Conservation (phyloP, 2,113 vertebrate species). For the Thalassarche chlororhynchos region DNA sequence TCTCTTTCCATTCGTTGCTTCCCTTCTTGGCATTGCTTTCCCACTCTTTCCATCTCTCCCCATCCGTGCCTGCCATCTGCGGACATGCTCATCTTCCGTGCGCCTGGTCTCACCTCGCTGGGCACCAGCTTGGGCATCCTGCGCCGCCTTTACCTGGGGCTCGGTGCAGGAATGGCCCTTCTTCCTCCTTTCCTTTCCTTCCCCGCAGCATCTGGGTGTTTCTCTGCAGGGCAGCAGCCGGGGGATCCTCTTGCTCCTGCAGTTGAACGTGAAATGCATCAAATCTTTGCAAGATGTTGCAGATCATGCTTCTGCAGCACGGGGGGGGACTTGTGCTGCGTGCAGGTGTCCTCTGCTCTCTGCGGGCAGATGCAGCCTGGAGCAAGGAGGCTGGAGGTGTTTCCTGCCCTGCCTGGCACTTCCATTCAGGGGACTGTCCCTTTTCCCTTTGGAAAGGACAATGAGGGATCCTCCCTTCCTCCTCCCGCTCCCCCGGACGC, state of each 20-base stretch:
- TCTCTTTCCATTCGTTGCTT: neutral
- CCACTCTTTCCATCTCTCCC: neutral
- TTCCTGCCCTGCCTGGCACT: neutral
- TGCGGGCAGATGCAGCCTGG: neutral
- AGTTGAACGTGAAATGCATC: slow-evolving; percentile 65
- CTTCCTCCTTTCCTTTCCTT: neutral
- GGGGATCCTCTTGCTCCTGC: slow-evolving; percentile 50
- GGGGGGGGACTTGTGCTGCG: neutral
- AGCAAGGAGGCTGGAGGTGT: neutral
- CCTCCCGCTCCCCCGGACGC: neutral
- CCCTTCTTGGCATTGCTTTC: neutral
- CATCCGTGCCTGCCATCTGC: neutral
- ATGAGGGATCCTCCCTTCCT: slow-evolving; percentile 51
- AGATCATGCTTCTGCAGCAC: neutral
- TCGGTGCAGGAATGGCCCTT: neutral
- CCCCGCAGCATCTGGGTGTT: neutral
- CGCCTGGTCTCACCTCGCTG: neutral
- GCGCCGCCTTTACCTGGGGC: neutral
- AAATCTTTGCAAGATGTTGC: slow-evolving; percentile 17
- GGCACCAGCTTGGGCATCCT: neutral
- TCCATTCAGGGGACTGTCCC: neutral
- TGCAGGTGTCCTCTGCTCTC: neutral
- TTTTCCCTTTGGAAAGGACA: slow-evolving; percentile 34
- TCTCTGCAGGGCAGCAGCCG: slow-evolving; percentile 21
- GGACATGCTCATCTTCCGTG: neutral